Conservation (phyloP, 2,888 invertebrate genomes). For the Loripinus fragilis region DNA sequence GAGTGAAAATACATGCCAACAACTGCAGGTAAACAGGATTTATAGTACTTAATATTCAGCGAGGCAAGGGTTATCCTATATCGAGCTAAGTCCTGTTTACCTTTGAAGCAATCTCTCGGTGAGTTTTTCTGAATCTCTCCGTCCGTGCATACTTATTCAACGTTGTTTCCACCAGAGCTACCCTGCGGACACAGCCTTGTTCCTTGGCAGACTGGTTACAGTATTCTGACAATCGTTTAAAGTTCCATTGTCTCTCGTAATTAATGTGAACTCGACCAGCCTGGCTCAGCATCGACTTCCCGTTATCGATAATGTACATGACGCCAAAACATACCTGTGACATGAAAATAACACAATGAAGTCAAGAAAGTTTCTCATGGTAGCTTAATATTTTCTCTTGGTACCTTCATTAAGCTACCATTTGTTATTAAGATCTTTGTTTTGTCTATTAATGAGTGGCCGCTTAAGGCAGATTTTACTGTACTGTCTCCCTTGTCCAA, state of each 20-base stretch:
- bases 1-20: no score
- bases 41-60: no score
- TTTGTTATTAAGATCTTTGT: no score
- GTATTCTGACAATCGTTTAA: slow-evolving; percentile 35
- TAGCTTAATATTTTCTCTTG: no score
- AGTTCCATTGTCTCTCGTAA: slow-evolving; percentile 45
- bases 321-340: slow-evolving; percentile 36
- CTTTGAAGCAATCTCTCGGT: slow-evolving; percentile 46
- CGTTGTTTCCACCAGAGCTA: slow-evolving; percentile 51
- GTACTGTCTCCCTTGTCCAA: no score
- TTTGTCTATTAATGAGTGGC: no score
- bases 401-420: no score
- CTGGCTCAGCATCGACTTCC: slow-evolving; percentile 41
- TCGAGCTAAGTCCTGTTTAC: slow-evolving; percentile 12
- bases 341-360: no score
- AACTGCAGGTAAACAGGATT: no score
- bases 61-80: no score
- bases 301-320: slow-evolving; percentile 40
- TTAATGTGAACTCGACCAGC: slow-evolving; percentile 48
- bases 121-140: slow-evolving; percentile 38
- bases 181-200: slow-evolving; percentile 29
- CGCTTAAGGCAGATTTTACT: no score
- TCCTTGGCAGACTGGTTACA: slow-evolving; percentile 29
- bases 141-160: slow-evolving; percentile 49
- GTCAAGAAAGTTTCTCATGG: no score